phyloP scores from a whole-genome alignment of 2,797 vertebrate species.

The Molossus alvarezi region DNA sequence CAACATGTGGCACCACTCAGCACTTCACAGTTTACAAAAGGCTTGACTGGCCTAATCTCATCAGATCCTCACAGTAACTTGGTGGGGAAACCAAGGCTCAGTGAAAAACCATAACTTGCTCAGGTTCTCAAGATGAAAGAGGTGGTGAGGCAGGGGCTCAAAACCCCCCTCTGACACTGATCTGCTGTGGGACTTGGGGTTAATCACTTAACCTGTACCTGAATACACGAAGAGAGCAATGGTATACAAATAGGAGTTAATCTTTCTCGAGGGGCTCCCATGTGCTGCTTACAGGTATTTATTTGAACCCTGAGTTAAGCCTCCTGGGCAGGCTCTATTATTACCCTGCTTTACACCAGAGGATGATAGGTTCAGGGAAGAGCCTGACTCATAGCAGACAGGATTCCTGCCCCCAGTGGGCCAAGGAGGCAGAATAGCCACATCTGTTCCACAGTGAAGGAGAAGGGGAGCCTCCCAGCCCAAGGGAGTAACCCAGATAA shows the following conservation, averaged over 20 bases:
- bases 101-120: neutral
- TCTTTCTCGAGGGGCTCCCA: neutral
- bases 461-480: neutral
- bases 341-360: conserved; percentile 21
- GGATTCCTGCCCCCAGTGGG: neutral
- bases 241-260: neutral
- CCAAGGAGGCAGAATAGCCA: neutral
- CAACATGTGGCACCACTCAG: neutral
- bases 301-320: conserved; percentile 58
- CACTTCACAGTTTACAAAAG: neutral
- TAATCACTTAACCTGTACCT: conserved; percentile 9
- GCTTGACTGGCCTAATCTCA: neutral
- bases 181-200: neutral
- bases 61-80: neutral
- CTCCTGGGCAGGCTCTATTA: neutral
- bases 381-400: neutral
- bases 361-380: neutral
- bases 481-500: neutral
- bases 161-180: neutral
- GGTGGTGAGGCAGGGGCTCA: neutral
- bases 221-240: neutral
- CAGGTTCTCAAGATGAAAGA: conserved; percentile 14
- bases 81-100: neutral
- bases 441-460: neutral
- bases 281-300: conserved; percentile 24